Percentiles rank a stretch among this genome's conserved stretches.
Conservation (phyloP, 23 tunicate genomes). For the Styela plicata region DNA sequence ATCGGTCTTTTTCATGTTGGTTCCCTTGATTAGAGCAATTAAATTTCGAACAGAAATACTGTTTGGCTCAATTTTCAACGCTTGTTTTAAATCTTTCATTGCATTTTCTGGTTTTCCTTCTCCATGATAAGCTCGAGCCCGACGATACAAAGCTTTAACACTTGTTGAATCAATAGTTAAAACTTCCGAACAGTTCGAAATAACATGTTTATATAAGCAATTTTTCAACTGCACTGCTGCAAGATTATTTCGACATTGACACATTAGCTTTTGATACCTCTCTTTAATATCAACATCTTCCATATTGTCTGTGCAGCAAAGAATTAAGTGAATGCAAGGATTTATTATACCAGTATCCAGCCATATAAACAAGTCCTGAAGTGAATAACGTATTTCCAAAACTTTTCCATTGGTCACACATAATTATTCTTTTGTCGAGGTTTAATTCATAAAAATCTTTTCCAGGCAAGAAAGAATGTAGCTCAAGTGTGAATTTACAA, state of each 20-base stretch:
- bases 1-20: too few species aligned
- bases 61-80: conserved; percentile 15
- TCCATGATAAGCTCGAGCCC: conserved; percentile 32
- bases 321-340: not conserved
- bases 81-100: conserved; percentile 13
- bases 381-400: conserved; percentile 3
- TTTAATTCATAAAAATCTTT: not conserved
- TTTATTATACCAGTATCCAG: conserved; percentile 23
- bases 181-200: conserved; percentile 51
- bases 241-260: conserved; percentile 33
- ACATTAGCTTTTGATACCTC: not conserved
- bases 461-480: not conserved
- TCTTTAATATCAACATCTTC: not conserved
- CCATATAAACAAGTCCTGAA: not conserved
- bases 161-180: conserved; percentile 6
- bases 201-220: conserved; percentile 27
- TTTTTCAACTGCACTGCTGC: conserved; percentile 58
- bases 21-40: not conserved
- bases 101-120: not conserved
- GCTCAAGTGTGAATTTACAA: not conserved
- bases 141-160: conserved; percentile 48
- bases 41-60: not conserved
- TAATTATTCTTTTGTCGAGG: not conserved
- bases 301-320: not conserved
- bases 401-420: not conserved